Evolutionary conservation across 2,888 invertebrate genomes (phyloP).

Genomic region (Epiperipatus broadwayi): DNA sequence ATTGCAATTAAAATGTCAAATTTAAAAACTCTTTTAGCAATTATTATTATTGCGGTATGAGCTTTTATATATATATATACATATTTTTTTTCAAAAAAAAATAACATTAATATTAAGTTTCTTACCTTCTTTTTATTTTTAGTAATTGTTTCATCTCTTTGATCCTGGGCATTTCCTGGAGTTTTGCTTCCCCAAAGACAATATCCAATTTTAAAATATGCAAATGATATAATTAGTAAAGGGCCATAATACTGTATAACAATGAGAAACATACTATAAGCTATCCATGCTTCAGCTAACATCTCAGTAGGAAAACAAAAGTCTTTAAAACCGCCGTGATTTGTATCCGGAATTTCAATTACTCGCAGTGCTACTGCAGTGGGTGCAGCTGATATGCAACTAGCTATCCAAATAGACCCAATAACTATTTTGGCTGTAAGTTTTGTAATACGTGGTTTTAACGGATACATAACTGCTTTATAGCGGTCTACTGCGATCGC

Average conservation of each 20-base stretch:
- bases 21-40: no score
- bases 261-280: constrained; percentile 26
- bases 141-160: constrained; percentile 54
- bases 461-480: constrained; percentile 31
- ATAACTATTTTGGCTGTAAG: constrained; percentile 51
- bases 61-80: no score
- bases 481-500: constrained; percentile 71
- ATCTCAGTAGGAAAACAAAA: constrained; percentile 8
- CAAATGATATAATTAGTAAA: constrained; percentile 55
- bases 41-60: no score
- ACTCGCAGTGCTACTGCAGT: constrained; percentile 44
- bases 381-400: constrained; percentile 38
- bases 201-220: constrained; percentile 58
- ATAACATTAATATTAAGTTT: no score
- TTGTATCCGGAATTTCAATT: constrained; percentile 29
- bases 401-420: constrained; percentile 50
- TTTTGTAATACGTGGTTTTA: constrained; percentile 50
- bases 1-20: no score
- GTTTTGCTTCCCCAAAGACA: constrained; percentile 57
- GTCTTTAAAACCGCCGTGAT: constrained; percentile 8
- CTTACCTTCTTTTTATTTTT: constrained; percentile 61
- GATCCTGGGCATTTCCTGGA: constrained; percentile 57
- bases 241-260: constrained; percentile 50
- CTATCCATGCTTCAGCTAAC: constrained; percentile 18
- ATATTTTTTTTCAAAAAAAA: no score